These are phyloP conservation scores for Harpalus rufipes DNA, from an alignment of 2,888 invertebrate species.

Conservation along the genomic window DNA sequence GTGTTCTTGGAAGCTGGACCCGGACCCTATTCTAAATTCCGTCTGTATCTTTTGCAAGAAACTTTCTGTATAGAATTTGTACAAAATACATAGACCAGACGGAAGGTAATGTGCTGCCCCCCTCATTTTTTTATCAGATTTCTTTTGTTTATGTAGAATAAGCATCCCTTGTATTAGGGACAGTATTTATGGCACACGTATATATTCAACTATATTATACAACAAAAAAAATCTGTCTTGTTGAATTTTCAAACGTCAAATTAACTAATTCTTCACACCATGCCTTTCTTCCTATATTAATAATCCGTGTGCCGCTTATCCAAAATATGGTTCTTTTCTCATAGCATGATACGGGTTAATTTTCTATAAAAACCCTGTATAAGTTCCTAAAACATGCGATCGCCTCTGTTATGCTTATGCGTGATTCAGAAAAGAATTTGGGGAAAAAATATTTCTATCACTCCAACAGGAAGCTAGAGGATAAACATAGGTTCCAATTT, in stretches of 20 bases:
- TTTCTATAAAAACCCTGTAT: slow-evolving; percentile 69
- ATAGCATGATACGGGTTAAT: slow-evolving; percentile 70
- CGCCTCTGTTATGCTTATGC: slow-evolving; percentile 24
- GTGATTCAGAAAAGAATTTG: slow-evolving; percentile 63
- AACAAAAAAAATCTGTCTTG: too few species aligned
- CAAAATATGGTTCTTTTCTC: slow-evolving; percentile 24
- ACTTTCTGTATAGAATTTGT: too few species aligned
- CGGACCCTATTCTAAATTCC: too few species aligned
- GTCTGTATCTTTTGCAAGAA: too few species aligned
- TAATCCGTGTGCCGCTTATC: slow-evolving; percentile 21
- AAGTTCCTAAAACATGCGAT: slow-evolving; percentile 61
- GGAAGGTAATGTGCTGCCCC: too few species aligned
- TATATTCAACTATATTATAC: too few species aligned
- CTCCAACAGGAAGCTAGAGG: slow-evolving; percentile 62
- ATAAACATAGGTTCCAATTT: slow-evolving; percentile 60
- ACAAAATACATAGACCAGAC: too few species aligned
- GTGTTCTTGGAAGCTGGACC: too few species aligned
- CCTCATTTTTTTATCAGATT: too few species aligned
- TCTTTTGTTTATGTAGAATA: too few species aligned
- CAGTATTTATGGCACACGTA: too few species aligned
- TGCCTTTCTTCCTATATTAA: neutral
- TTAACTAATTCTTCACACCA: slow-evolving; percentile 50
- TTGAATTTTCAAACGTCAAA: slow-evolving; percentile 9
- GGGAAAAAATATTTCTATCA: slow-evolving; percentile 65
- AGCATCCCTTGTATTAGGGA: too few species aligned